Evolutionary conservation across 2,797 vertebrate genomes (phyloP).

Genomic region (Synaphobranchus kaupii): DNA sequence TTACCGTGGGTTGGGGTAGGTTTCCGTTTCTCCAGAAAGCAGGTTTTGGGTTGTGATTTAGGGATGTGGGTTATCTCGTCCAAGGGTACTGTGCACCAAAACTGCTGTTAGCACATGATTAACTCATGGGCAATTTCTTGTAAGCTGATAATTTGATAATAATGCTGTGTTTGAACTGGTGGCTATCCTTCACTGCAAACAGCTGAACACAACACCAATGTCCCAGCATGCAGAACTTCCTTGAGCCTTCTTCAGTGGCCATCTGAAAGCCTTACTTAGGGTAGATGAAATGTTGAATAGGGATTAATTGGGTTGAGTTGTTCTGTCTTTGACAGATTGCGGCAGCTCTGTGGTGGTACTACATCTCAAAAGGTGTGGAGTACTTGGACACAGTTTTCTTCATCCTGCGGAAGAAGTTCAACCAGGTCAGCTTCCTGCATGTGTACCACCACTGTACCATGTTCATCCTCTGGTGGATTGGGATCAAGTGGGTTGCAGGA

Average conservation of each 20-base stretch:
- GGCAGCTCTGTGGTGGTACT: constrained; percentile 83
- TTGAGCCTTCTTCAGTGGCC: not conserved
- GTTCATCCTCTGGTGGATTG: constrained; percentile 97
- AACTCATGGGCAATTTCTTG: not conserved
- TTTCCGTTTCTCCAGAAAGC: too few species aligned
- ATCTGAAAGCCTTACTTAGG: not conserved
- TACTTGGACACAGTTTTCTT: constrained; percentile 91
- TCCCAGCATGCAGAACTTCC: not conserved
- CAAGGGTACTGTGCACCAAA: too few species aligned
- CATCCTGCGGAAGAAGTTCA: constrained; percentile 96
- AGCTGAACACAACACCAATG: not conserved
- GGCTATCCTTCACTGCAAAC: not conserved
- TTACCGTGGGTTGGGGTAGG: too few species aligned
- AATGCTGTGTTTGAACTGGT: not conserved
- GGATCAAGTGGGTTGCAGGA: constrained; percentile 92
- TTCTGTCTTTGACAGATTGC: constrained; percentile 71
- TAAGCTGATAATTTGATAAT: not conserved
- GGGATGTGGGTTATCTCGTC: too few species aligned
- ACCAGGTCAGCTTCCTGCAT: constrained; percentile 92
- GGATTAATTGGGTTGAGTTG: not conserved
- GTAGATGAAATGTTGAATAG: not conserved
- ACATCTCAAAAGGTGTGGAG: constrained; percentile 81
- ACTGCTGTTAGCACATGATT: too few species aligned
- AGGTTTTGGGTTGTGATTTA: too few species aligned
- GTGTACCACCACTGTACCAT: constrained; percentile 96